Conservation (phyloP, 2,797 vertebrate species). For the Chloroceryle amazona region DNA sequence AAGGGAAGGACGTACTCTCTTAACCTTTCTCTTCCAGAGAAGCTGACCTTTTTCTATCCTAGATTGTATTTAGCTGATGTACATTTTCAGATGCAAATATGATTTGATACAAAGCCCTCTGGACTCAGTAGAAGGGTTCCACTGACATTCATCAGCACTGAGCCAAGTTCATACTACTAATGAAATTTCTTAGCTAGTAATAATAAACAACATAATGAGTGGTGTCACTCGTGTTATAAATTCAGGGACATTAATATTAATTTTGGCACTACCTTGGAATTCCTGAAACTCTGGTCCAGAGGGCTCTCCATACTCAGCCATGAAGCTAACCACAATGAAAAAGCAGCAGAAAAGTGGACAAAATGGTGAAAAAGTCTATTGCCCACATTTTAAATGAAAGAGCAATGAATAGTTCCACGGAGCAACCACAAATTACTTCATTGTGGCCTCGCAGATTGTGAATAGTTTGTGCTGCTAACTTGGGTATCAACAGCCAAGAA, state of each 20-base stretch:
- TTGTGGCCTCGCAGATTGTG: background rate
- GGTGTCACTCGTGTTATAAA: background rate
- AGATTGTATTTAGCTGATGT: background rate
- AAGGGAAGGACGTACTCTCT: background rate
- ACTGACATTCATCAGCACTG: background rate
- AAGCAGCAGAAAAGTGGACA: background rate
- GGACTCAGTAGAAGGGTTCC: background rate
- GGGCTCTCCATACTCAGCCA: background rate
- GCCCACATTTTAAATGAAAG: background rate
- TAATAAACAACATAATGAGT: background rate
- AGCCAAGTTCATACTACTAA: background rate
- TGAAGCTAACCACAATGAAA: background rate
- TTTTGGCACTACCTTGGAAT: background rate
- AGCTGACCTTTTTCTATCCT: background rate
- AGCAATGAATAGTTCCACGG: background rate
- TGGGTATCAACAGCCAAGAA: background rate
- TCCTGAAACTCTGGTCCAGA: background rate
- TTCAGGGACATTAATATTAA: background rate
- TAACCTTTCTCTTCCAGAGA: constrained; percentile 1
- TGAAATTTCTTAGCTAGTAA: background rate
- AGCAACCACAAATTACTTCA: constrained; percentile 10
- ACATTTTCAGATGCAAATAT: background rate
- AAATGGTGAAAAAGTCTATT: background rate
- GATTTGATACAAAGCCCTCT: constrained; percentile 9
- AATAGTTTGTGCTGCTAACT: background rate